A percentile compares a stretch with the other conserved stretches of the same genome.
Evolutionary conservation across 2,888 invertebrate genomes (phyloP).

Genomic region (Monochamus alternatus): DNA sequence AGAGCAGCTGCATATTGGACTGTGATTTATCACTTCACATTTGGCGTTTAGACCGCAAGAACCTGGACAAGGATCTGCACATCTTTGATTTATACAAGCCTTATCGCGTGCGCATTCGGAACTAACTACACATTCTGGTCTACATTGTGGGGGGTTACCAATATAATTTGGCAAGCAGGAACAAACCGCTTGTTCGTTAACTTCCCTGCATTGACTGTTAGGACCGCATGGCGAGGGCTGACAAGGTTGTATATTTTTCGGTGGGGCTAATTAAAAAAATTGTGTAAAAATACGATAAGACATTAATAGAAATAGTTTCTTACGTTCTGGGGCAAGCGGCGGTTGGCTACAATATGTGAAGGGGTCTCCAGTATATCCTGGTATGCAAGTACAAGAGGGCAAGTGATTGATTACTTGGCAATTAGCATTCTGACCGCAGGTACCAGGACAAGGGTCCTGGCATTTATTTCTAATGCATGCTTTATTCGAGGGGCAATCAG

Average conservation of each 20-base stretch:
- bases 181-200: constrained; percentile 81
- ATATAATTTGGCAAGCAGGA: constrained; percentile 80
- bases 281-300: neutral
- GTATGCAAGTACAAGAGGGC: constrained; percentile 79
- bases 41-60: constrained; percentile 73
- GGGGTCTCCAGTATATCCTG: constrained; percentile 78
- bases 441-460: constrained; percentile 86
- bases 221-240: constrained; percentile 86
- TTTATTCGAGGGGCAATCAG: constrained; percentile 81
- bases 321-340: constrained; percentile 61
- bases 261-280: constrained; percentile 50
- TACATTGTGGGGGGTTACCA: constrained; percentile 82
- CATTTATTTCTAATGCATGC: constrained; percentile 85
- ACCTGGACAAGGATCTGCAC: constrained; percentile 72
- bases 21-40: constrained; percentile 77
- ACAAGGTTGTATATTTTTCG: constrained; percentile 74
- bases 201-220: constrained; percentile 76
- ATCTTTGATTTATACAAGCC: constrained; percentile 68
- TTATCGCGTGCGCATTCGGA: constrained; percentile 77
- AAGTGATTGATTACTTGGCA: constrained; percentile 84
- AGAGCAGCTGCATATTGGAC: constrained; percentile 80
- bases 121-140: constrained; percentile 82
- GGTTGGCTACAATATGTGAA: constrained; percentile 67
- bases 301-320: constrained; percentile 50
- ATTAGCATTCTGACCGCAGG: constrained; percentile 83